Conservation (phyloP, 2,797 vertebrate species). For the Gallinago solitaria region DNA sequence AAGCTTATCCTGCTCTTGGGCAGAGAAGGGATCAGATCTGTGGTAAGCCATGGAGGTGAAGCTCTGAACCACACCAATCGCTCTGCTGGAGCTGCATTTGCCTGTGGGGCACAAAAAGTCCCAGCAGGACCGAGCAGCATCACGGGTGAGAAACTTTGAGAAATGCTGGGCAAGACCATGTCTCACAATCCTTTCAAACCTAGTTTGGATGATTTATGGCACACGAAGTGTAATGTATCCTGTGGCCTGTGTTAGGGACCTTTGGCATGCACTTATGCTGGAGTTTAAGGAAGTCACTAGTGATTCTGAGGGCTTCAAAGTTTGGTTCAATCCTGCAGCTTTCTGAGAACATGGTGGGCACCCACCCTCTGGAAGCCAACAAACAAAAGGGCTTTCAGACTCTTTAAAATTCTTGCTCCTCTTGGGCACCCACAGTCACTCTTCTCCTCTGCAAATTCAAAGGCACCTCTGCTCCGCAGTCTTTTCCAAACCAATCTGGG, state of each 20-base stretch:
- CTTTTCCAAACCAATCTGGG: not conserved
- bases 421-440: not conserved
- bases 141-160: not conserved
- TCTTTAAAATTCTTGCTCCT: not conserved
- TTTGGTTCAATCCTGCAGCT: not conserved
- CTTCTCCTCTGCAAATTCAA: not conserved
- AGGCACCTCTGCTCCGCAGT: not conserved
- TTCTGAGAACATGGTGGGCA: not conserved
- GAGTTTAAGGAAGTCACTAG: not conserved
- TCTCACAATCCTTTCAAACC: not conserved
- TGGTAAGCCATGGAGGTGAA: not conserved
- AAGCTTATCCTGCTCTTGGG: not conserved
- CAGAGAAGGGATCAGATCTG: not conserved
- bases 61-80: not conserved
- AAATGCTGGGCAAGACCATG: not conserved
- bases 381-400: not conserved
- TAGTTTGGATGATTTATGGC: not conserved
- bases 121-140: rapidly evolving
- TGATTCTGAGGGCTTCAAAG: not conserved
- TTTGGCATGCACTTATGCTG: rapidly evolving
- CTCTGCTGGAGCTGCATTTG: not conserved
- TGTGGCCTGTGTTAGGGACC: not conserved
- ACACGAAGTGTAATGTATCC: not conserved
- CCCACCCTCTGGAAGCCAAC: not conserved
- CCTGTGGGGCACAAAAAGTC: not conserved